Percentiles rank a stretch among this genome's conserved stretches.
These are phyloP conservation scores for Melanotus villosus DNA, from an alignment of 2,888 invertebrate species.

Conservation along the genomic window DNA sequence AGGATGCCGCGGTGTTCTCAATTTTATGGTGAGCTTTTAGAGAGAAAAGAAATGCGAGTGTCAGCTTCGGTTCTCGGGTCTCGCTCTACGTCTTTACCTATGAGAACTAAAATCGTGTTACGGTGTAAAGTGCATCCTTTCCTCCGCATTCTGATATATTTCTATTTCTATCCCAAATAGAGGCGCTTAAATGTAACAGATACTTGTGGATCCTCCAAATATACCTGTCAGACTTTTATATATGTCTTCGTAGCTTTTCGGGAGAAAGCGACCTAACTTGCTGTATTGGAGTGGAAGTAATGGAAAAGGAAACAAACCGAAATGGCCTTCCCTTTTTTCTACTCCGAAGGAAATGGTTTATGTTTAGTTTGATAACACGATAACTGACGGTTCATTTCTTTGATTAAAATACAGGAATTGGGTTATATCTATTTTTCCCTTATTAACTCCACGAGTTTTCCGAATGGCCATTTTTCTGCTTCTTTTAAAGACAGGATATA, in stretches of 20 bases:
- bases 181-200: conserved; percentile 5
- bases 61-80: conserved; percentile 26
- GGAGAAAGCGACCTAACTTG: background rate
- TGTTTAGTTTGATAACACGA: too few species aligned
- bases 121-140: conserved; percentile 20
- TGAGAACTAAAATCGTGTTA: conserved; percentile 27
- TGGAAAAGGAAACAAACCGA: too few species aligned
- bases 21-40: conserved; percentile 35
- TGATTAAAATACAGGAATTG: too few species aligned
- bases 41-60: conserved; percentile 29
- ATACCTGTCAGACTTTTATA: conserved; percentile 9
- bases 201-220: conserved; percentile 6
- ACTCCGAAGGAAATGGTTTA: too few species aligned
- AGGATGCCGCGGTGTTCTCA: conserved; percentile 25
- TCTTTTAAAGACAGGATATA: too few species aligned
- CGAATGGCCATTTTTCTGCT: too few species aligned
- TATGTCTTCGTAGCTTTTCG: background rate
- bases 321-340: too few species aligned
- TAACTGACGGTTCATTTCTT: too few species aligned
- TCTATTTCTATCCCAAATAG: conserved; percentile 7
- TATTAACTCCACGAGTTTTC: too few species aligned
- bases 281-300: too few species aligned
- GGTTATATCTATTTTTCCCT: too few species aligned
- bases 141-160: background rate
- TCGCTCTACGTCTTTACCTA: conserved; percentile 32